A percentile compares a stretch with the other conserved stretches of the same genome.
Evolutionary conservation across 2,113 vertebrate genomes (phyloP).

Genomic region (Aplodontia rufa): DNA sequence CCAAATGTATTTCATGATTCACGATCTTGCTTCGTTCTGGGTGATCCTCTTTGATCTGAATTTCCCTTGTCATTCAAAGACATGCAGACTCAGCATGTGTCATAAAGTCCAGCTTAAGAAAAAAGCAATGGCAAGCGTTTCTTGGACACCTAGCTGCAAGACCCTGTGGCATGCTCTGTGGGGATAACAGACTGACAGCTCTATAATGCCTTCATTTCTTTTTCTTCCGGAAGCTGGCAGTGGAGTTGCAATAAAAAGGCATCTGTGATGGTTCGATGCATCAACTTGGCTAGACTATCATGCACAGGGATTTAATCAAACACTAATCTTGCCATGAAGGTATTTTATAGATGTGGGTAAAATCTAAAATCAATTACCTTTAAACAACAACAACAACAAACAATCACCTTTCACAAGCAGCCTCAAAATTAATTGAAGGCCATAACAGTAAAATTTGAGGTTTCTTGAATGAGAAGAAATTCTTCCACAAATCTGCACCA

Average conservation of each 20-base stretch:
- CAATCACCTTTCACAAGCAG: background rate
- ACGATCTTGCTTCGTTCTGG: background rate
- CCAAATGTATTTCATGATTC: conserved; percentile 18
- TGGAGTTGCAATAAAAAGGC: background rate
- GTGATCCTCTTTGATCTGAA: conserved; percentile 13
- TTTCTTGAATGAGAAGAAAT: background rate
- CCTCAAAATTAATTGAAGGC: background rate
- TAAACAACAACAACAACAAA: background rate
- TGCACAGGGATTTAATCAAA: background rate
- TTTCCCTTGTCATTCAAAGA: background rate
- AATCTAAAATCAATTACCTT: background rate
- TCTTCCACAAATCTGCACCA: background rate
- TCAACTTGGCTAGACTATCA: background rate
- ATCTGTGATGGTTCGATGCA: background rate
- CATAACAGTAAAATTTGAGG: background rate
- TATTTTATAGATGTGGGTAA: background rate
- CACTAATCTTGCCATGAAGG: background rate
- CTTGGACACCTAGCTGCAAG: background rate
- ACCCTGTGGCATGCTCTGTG: background rate
- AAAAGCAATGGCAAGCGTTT: background rate
- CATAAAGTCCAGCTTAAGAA: background rate
- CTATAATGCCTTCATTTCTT: background rate
- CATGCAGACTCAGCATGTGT: background rate
- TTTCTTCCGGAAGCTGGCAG: background rate
- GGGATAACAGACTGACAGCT: background rate